Evolutionary conservation across 2,113 vertebrate genomes (phyloP).

Genomic region (Xerus inauris): DNA sequence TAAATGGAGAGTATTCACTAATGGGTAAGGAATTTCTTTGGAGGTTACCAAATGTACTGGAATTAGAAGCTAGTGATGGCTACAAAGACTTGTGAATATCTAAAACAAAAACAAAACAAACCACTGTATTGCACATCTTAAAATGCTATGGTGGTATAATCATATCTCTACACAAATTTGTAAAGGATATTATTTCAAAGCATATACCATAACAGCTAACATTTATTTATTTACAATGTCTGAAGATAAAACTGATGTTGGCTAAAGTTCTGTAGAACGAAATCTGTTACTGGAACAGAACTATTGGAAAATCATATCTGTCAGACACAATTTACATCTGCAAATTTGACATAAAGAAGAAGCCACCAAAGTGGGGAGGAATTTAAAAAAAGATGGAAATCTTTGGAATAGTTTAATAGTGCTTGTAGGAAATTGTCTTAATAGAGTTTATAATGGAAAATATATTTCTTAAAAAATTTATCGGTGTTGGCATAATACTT

Average conservation of each 20-base stretch:
- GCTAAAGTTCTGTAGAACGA: not conserved
- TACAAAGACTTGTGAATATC: slow-evolving; percentile 1
- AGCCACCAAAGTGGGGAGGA: not conserved
- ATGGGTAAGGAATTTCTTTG: not conserved
- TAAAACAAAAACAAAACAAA: not conserved
- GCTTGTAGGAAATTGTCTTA: slow-evolving; percentile 4
- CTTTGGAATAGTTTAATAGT: not conserved
- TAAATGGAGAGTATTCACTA: not conserved
- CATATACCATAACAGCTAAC: not conserved
- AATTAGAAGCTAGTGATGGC: not conserved
- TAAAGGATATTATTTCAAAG: not conserved
- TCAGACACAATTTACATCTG: slow-evolving; percentile 25
- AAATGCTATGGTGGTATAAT: not conserved
- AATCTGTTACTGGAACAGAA: slow-evolving; percentile 25
- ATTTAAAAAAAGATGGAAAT: not conserved
- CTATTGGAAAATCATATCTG: not conserved
- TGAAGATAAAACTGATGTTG: slow-evolving; percentile 7
- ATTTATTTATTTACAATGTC: not conserved
- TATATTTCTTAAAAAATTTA: not conserved
- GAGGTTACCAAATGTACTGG: not conserved
- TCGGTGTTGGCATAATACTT: not conserved
- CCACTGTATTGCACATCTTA: not conserved
- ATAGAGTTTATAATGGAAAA: not conserved
- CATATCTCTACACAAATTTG: slow-evolving; percentile 31
- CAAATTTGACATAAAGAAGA: slow-evolving; percentile 23